Base-by-base conservation (phyloP, 1,140 invertebrate genomes). In the Armadillidium nasatum region DNA sequence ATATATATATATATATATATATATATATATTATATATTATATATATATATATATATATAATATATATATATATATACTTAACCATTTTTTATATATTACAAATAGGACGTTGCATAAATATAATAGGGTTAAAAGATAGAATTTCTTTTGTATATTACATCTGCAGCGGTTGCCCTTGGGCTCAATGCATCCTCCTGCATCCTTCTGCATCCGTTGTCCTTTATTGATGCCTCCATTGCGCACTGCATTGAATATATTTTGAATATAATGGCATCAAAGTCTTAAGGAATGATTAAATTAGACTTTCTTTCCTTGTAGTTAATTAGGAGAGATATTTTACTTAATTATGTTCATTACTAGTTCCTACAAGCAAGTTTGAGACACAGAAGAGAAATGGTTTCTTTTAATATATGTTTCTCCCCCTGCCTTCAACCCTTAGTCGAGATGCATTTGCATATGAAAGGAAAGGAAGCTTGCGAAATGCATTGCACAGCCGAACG, bases 391-490 rank as follows among this genome's bases (percentile, higher is more conserved):
- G 15, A 54, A n/a, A n/a, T n/a, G n/a, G n/a, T n/a, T n/a, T n/a
- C n/a, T n/a, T n/a, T n/a, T 33, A 54, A 46, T n/a, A 21, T 50
- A 50, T 19, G 22, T 21, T 13, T 66, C 44, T 43, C n/a, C 73
- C 43, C 54, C 66, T n/a, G 60, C 33, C 22, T 43, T 2, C 50
- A 19, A 60, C 50, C 33, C 33, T 33, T 33, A 33, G 33, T 33
- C 33, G 33, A 33, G 33, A 33, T 60, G 50, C 7, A 60, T 60
- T 2, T 60, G 50, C 50, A 60, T 60, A 60, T 60, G 50, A 2
- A 60, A 60, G 50, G 50, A 60, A 19, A 60, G 50, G 19, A 60
- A 60, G 50, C 50, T 19, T 60, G 50, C 50, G 50, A 60, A 60
- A 13, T 60, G 50, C 50, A 60, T 60, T 60, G 50, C 50, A 60